Base-by-base conservation (phyloP, 2,797 vertebrate genomes). In the Cryptoblepharus egeriae region DNA sequence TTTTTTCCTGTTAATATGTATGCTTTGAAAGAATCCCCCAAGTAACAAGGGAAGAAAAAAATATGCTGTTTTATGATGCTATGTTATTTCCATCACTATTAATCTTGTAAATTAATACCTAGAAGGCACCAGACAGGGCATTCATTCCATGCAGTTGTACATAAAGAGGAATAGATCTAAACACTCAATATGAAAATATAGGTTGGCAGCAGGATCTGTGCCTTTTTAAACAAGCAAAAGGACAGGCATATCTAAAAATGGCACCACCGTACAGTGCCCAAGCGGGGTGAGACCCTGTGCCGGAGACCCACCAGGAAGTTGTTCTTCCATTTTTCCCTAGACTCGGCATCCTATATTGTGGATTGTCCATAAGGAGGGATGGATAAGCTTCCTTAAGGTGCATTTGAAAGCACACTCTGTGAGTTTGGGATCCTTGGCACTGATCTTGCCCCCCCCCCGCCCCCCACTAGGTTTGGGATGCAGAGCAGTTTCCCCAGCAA, bases 261-360 rank as follows among this genome's bases (percentile, higher is more conserved):
- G 86, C 81, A 32, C 0, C 68, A 77, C 6, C 77, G 77, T 2
- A 0, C 63, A 87, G 9, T 80, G 71, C 70, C 37, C 71, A 85
- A 28, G 16, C 79, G 78, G 20, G 52, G 15, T 90, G 57, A 39
- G 52, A 87, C 91, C 91, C 79, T 92, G 91, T 88, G 75, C 85
- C 80, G 65, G 79, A 79, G 55, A 32, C 77, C 70, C 58, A 86
- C 65, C 52, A 69, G 75, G 88, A 93, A n/a, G n/a, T n/a, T n/a
- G 79, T 90, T 91, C 80, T 55, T 64, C 60, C 65, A 57, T 11
- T 35, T n/a, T 64, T 84, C 84, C 73, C 61, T 13, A 0, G 26
- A 84, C 69, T 35, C 35, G 80, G 60, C 39, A 30, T 35, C 82
- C 28, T 42, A 45, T 69, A 2, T 8, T 52, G 5, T 32, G 86